A percentile compares a stretch with the other conserved stretches of the same genome.
Conservation (phyloP, 2,797 vertebrate genomes). For the Enteromius mattozi region DNA sequence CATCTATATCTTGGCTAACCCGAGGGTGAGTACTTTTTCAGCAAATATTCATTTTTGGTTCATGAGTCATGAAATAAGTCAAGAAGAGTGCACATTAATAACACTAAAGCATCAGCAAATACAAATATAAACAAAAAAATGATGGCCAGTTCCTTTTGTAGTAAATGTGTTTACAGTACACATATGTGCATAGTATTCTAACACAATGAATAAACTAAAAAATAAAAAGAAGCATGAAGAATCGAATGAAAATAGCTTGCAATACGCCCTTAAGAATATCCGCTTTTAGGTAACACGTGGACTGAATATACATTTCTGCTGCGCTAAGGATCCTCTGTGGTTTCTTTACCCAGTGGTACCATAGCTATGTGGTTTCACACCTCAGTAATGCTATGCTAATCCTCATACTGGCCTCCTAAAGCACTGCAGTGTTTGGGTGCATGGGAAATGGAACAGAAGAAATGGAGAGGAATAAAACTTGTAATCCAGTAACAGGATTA, state of each 20-base stretch:
- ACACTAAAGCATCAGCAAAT: background rate
- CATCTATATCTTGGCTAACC: background rate
- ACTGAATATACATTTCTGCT: background rate
- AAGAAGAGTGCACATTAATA: background rate
- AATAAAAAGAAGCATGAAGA: background rate
- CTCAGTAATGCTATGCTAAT: slow-evolving; percentile 62
- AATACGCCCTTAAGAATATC: background rate
- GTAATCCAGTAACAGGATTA: slow-evolving; percentile 68
- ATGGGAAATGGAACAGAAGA: slow-evolving; percentile 59
- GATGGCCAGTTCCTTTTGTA: background rate
- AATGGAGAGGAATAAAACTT: slow-evolving; percentile 61
- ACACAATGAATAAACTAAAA: background rate
- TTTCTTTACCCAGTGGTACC: slow-evolving; percentile 23
- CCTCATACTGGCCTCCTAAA: slow-evolving; percentile 51
- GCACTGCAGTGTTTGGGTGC: slow-evolving; percentile 48
- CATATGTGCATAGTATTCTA: background rate
- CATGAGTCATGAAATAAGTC: background rate
- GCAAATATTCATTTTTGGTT: background rate
- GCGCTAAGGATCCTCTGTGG: background rate
- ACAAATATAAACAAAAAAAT: background rate
- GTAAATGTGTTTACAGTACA: background rate
- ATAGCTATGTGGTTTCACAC: slow-evolving; percentile 46
- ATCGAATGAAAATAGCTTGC: background rate
- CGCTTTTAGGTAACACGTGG: background rate
- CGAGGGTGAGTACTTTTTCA: background rate